Evolutionary conservation across 2,888 invertebrate species (phyloP), one percentile per base, ranked within the genome.

Genomic region (Marasmarcha lunaedactyla): DNA sequence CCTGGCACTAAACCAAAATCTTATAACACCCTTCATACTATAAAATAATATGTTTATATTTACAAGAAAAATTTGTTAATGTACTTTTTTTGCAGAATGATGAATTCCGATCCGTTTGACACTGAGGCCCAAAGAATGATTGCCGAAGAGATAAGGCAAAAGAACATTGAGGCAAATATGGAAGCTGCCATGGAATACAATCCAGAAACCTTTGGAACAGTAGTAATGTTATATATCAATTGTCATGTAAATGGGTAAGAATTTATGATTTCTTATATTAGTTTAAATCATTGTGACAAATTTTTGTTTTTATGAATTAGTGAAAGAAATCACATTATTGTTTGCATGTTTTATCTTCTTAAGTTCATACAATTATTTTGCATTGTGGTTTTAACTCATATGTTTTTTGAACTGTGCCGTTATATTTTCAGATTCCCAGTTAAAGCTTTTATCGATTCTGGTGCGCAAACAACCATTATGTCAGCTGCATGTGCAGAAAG

Each of bases 181-280:
- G 96, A 98, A 65, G 95, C 96, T 1, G 98, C 98, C 0, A 96
- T 98, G 90, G 98, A 99, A 65, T 95, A 95, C 68, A 95, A 97
- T 73, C 99, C 99, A 0, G 99, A 99, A 78, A 96, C 94, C 35
- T 98, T 98, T 76, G 98, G 97, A 42, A 95, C 95, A 25, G 98
- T 99, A 35, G 92, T 94, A 36, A 98, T 99, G 99, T 86, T 99
- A 54, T 93, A 99, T 70, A 97, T 99, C 45, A 94, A 98, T 69
- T 97, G 98, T 70, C 91, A 90, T 71, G 98, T 99, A 1, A 99
- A 99, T 77, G 97, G 97, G 83, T 83, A 49, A 51, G 53, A 27
- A 3, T 9, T 6, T n/a, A n/a, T n/a, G n/a, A n/a, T n/a, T n/a
- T n/a, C n/a, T n/a, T n/a, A n/a, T n/a, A n/a, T n/a, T n/a, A n/a